A percentile compares a stretch with the other conserved stretches of the same genome.
Evolutionary conservation across 64 coral and sea anemone genomes (phyloP).

Genomic region (Cladopsammia gracilis): DNA sequence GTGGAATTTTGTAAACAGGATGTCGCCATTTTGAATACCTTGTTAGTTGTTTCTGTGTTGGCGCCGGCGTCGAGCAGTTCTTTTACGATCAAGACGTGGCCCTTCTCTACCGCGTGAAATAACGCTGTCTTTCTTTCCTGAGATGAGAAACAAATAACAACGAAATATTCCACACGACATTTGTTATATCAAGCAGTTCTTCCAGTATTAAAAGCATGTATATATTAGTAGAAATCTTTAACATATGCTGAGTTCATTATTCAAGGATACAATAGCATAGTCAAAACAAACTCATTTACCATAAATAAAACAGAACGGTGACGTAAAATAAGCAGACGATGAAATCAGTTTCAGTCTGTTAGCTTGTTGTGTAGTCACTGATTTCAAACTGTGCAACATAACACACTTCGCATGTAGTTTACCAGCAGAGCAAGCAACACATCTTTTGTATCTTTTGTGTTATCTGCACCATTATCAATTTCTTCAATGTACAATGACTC

Average conservation of each 20-base stretch:
- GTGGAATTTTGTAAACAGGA: neutral
- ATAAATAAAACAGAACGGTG: neutral
- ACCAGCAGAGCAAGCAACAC: no score
- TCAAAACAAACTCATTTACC: neutral
- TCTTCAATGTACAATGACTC: neutral
- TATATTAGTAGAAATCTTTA: neutral
- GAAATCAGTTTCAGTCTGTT: no score
- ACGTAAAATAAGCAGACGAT: neutral
- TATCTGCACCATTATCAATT: neutral
- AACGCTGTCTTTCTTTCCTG: constrained; percentile 95
- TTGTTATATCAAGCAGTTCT: no score
- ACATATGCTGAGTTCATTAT: neutral
- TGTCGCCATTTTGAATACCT: constrained; percentile 62
- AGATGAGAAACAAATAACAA: neutral
- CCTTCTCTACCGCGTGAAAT: constrained; percentile 93
- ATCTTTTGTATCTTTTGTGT: neutral
- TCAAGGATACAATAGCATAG: neutral
- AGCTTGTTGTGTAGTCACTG: neutral
- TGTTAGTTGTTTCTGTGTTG: constrained; percentile 87
- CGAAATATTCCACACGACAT: no score
- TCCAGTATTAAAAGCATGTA: neutral
- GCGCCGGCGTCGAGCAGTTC: constrained; percentile 91
- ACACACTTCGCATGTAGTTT: neutral
- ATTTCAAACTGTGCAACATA: neutral
- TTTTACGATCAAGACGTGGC: constrained; percentile 81